Evolutionary conservation across 2,797 vertebrate species (phyloP).

Genomic region (Chaunax sp.): DNA sequence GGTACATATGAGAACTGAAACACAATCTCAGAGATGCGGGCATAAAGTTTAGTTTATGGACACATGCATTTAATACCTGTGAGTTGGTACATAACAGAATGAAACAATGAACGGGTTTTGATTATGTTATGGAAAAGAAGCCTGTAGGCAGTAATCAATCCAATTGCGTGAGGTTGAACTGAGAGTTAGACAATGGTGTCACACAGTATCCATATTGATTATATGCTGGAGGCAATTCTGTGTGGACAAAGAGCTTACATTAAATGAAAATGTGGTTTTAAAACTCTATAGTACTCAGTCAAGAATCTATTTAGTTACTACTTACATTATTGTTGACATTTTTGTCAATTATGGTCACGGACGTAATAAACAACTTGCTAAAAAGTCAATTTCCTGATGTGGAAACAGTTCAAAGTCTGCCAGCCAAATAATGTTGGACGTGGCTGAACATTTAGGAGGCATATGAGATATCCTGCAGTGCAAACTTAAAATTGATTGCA

Average conservation of each 20-base stretch:
- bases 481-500: conserved; percentile 19
- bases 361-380: conserved; percentile 29
- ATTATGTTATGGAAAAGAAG: conserved; percentile 25
- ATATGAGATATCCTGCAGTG: conserved; percentile 19
- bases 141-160: conserved; percentile 39
- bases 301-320: background rate
- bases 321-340: conserved; percentile 14
- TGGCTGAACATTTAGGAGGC: conserved; percentile 14
- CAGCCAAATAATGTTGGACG: conserved; percentile 40
- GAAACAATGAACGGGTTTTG: conserved; percentile 19
- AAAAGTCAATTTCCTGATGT: conserved; percentile 24
- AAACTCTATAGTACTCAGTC: background rate
- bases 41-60: background rate
- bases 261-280: conserved; percentile 4
- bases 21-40: background rate
- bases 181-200: conserved; percentile 44
- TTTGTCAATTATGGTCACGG: background rate
- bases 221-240: conserved; percentile 16
- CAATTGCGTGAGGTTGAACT: conserved; percentile 20
- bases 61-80: conserved; percentile 7
- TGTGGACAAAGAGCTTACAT: conserved; percentile 26
- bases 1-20: background rate
- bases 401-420: conserved; percentile 18
- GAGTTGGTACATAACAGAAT: conserved; percentile 12
- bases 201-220: conserved; percentile 45